Evolutionary conservation across 2,888 invertebrate species (phyloP).

Genomic region (Ornithoptera priamus): DNA sequence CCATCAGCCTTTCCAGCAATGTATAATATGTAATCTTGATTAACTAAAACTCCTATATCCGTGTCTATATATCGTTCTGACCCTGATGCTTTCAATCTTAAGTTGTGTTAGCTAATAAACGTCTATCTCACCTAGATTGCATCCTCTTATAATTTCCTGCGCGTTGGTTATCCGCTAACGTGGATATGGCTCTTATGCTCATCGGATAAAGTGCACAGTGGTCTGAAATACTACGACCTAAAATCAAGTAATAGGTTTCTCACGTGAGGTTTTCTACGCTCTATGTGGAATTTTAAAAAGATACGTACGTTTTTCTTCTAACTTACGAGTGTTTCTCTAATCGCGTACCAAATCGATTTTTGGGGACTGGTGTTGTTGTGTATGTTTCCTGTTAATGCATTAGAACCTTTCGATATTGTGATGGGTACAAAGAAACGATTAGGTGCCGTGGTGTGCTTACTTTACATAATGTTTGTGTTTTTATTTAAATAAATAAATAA

Average conservation of each 20-base stretch:
- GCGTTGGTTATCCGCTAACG: neutral
- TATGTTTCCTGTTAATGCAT: neutral
- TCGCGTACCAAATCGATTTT: neutral
- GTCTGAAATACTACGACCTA: neutral
- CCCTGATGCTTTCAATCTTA: slow-evolving; percentile 8
- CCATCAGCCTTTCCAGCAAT: too few relatives aligned
- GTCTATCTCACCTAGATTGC: slow-evolving; percentile 22
- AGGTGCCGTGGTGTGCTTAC: too few relatives aligned
- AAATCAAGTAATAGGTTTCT: slow-evolving; percentile 7
- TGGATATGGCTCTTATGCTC: neutral
- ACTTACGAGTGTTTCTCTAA: neutral
- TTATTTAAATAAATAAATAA: too few relatives aligned
- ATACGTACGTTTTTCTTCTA: neutral
- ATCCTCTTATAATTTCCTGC: slow-evolving; percentile 22
- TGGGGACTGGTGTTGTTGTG: neutral
- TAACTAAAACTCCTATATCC: neutral
- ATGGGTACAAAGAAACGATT: too few relatives aligned
- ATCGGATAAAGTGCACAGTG: neutral
- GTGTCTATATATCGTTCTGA: neutral
- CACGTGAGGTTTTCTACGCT: slow-evolving; percentile 9
- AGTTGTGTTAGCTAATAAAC: slow-evolving; percentile 15
- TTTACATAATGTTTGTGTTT: too few relatives aligned
- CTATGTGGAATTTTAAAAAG: slow-evolving; percentile 7
- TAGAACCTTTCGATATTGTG: too few relatives aligned
- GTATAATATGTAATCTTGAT: too few relatives aligned